These are phyloP conservation scores for Hyposmocoma kahamanoa DNA, from an alignment of 1,140 invertebrate species.

Conservation along the genomic window DNA sequence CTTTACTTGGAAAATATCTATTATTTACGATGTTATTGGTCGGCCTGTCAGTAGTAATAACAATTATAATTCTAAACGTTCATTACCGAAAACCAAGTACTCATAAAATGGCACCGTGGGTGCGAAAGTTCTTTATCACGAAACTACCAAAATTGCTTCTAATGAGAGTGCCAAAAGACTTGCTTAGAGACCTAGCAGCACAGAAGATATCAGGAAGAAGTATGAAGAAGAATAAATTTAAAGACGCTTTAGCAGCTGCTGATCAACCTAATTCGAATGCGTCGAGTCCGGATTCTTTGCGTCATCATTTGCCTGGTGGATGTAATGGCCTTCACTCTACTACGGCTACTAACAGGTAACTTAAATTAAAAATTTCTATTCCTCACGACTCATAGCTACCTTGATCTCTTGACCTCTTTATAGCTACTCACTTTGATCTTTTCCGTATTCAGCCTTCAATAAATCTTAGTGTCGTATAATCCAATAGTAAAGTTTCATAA, in stretches of 20 bases:
- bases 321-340: constrained; percentile 87
- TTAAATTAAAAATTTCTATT: constrained; percentile 12
- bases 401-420: too few species aligned
- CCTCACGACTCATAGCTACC: too few species aligned
- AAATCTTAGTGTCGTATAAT: too few species aligned
- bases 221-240: constrained; percentile 78
- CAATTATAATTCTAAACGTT: constrained; percentile 98
- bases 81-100: constrained; percentile 99
- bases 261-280: constrained; percentile 80
- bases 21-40: constrained; percentile 99
- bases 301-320: constrained; percentile 77
- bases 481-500: too few species aligned
- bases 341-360: constrained; percentile 79
- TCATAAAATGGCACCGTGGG: constrained; percentile 96
- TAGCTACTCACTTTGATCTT: too few species aligned
- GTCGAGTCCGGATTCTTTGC: constrained; percentile 83
- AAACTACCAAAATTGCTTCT: constrained; percentile 87
- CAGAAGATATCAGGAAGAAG: constrained; percentile 80
- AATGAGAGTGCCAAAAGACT: constrained; percentile 89
- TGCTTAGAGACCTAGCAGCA: constrained; percentile 84
- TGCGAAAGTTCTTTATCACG: constrained; percentile 90
- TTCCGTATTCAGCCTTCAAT: too few species aligned
- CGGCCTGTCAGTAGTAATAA: constrained; percentile 95
- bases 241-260: constrained; percentile 78
- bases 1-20: constrained; percentile 97